Evolutionary conservation across 2,797 vertebrate genomes (phyloP).

Genomic region (Yasuhikotakia modesta): DNA sequence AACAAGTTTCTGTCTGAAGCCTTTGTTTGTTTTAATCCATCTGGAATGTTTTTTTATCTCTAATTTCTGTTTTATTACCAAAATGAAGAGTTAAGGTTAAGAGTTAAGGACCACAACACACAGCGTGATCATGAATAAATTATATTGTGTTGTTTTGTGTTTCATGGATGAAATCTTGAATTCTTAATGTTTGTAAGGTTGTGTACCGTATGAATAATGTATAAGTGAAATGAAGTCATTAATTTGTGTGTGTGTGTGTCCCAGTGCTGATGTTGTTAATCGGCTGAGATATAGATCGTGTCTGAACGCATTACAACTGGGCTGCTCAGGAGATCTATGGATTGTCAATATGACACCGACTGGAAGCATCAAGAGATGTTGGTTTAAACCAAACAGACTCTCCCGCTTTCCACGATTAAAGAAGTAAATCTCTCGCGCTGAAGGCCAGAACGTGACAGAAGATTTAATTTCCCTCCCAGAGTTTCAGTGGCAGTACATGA

Average conservation of each 20-base stretch:
- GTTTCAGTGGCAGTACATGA: slow-evolving; percentile 25
- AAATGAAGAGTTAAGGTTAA: background rate
- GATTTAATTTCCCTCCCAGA: slow-evolving; percentile 24
- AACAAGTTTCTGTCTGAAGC: background rate
- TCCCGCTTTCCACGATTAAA: slow-evolving; percentile 23
- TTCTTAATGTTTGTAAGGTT: background rate
- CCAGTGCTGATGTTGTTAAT: slow-evolving; percentile 38
- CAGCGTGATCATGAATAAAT: background rate
- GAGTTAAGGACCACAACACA: slow-evolving; percentile 19
- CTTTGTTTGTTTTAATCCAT: background rate
- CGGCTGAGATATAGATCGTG: slow-evolving; percentile 37
- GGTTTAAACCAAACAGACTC: background rate
- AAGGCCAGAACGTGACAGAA: slow-evolving; percentile 24
- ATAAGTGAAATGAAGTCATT: slow-evolving; percentile 38
- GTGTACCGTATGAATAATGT: background rate
- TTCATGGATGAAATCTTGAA: background rate
- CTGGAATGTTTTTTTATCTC: slow-evolving; percentile 13
- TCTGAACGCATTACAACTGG: slow-evolving; percentile 22
- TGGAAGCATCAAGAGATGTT: background rate
- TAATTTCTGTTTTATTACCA: background rate
- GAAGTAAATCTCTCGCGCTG: slow-evolving; percentile 24
- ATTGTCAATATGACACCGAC: slow-evolving; percentile 20
- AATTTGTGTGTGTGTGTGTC: background rate
- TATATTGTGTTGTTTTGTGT: background rate
- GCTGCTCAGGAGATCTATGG: slow-evolving; percentile 1